Percentiles rank a stretch among this genome's conserved stretches.
phyloP scores from a whole-genome alignment of 2,113 vertebrate species.

The Indicator maculatus region DNA sequence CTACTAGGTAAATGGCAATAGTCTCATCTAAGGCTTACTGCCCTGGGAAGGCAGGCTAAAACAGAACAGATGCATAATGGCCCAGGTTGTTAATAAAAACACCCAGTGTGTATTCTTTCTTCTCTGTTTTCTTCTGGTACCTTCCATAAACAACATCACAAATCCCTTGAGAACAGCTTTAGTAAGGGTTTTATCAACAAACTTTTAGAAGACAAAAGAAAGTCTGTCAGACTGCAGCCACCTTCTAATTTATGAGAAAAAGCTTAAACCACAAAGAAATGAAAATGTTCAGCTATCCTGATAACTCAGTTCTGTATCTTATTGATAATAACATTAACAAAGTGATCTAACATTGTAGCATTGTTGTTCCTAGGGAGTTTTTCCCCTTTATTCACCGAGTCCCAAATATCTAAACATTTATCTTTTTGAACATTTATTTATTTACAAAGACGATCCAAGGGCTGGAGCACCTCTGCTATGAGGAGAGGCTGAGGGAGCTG shows the following conservation, averaged over 20 bases:
- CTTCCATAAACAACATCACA: background rate
- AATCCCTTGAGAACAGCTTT: background rate
- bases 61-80: background rate
- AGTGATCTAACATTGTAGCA: background rate
- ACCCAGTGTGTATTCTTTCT: background rate
- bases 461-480: no score
- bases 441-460: no score
- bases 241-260: background rate
- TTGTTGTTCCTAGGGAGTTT: background rate
- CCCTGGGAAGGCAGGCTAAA: background rate
- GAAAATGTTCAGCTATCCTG: background rate
- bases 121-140: background rate
- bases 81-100: background rate
- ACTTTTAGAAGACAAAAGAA: background rate
- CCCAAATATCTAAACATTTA: background rate
- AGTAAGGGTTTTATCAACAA: background rate
- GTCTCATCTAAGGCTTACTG: background rate
- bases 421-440: no score
- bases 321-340: background rate
- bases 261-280: background rate
- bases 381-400: background rate
- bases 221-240: background rate
- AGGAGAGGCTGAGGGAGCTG: no score
- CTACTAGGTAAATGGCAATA: background rate
- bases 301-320: background rate